These are phyloP conservation scores for Rafetus swinhoei DNA, from an alignment of 2,113 vertebrate species.

Conservation along the genomic window DNA sequence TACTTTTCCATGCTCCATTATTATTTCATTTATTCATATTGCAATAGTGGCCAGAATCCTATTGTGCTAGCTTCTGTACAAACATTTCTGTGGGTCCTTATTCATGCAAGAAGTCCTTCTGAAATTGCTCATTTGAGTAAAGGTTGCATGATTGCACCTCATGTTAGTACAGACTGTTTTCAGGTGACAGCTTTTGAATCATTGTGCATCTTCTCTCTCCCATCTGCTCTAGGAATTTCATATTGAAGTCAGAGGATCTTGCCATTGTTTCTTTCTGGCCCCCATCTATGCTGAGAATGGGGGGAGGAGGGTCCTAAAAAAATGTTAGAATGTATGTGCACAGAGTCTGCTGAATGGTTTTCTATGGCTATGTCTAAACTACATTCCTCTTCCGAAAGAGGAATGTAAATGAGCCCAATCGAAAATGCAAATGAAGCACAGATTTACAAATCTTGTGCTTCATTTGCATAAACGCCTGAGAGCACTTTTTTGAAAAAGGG, in stretches of 20 bases:
- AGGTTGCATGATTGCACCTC: background rate
- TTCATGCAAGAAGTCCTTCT: background rate
- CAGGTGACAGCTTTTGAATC: background rate
- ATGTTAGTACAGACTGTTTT: background rate
- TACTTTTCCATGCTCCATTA: background rate
- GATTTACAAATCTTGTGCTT: too few species aligned
- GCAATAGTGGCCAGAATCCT: background rate
- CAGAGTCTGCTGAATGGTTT: background rate
- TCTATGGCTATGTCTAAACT: background rate
- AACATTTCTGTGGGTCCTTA: background rate
- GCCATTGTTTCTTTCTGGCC: background rate
- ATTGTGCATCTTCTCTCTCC: background rate
- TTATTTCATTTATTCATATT: background rate
- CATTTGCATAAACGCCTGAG: too few species aligned
- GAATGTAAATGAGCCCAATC: too few species aligned
- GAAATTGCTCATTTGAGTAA: background rate
- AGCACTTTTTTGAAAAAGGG: too few species aligned
- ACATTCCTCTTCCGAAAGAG: too few species aligned
- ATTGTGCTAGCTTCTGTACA: rapidly evolving
- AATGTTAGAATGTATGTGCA: background rate
- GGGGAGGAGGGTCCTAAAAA: background rate
- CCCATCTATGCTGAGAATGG: background rate
- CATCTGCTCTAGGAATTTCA: background rate
- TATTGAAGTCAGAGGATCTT: background rate
- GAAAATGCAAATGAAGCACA: too few species aligned